phyloP scores from a whole-genome alignment of 2,113 vertebrate genomes.

The Chrysemys picta region DNA sequence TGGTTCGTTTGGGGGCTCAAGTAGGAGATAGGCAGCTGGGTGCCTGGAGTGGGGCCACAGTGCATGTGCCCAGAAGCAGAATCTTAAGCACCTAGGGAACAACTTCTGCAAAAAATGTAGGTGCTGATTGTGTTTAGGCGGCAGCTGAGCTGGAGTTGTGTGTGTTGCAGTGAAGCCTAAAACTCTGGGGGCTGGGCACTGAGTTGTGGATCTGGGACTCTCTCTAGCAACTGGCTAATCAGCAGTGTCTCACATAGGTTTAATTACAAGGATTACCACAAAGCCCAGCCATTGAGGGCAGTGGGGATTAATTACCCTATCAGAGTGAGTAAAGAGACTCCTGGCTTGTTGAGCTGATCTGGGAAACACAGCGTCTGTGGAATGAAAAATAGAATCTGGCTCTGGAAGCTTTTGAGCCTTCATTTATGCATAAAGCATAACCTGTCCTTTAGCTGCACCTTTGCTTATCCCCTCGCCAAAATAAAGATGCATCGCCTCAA shows the following conservation, averaged over 20 bases:
- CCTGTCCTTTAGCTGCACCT: not conserved
- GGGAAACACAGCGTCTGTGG: not conserved
- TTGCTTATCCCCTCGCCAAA: not conserved
- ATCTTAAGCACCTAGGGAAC: not conserved
- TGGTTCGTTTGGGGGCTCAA: not conserved
- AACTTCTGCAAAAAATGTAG: not conserved
- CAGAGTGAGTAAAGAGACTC: not conserved
- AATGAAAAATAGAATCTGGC: not conserved
- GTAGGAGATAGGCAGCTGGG: not conserved
- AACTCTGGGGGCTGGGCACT: not conserved
- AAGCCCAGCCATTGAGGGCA: not conserved
- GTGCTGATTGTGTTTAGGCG: not conserved
- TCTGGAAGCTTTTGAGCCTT: not conserved
- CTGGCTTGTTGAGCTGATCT: not conserved
- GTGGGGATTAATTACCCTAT: not conserved
- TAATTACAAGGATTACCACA: not conserved
- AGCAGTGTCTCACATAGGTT: not conserved
- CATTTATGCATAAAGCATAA: rapidly evolving
- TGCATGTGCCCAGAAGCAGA: not conserved
- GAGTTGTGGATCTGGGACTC: not conserved
- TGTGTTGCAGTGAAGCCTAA: not conserved
- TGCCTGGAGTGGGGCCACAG: not conserved
- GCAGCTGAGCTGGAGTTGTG: not conserved
- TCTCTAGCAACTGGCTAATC: not conserved
- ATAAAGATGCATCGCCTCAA: not conserved